Evolutionary conservation across 92 coral and sea anemone species (phyloP).

Genomic region (Porites divaricata): DNA sequence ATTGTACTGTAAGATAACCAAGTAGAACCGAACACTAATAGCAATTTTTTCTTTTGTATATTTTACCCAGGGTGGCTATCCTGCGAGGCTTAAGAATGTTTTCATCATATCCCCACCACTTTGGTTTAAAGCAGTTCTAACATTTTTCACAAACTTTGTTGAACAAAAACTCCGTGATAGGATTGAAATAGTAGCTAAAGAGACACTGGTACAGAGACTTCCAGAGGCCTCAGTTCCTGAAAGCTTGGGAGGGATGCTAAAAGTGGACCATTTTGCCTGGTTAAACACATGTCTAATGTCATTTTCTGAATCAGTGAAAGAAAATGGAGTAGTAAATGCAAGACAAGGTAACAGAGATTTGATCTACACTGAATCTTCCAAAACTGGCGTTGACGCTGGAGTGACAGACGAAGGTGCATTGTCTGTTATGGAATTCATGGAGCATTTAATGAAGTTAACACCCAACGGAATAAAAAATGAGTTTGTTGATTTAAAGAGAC

Average conservation of each 20-base stretch:
- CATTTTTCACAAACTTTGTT: constrained; percentile 79
- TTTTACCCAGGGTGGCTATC: constrained; percentile 87
- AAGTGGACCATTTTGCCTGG: constrained; percentile 86
- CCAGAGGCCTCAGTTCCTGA: constrained; percentile 79
- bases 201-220: constrained; percentile 64
- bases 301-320: constrained; percentile 27
- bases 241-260: constrained; percentile 69
- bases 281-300: constrained; percentile 73
- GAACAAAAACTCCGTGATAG: constrained; percentile 91
- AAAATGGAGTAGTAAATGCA: constrained; percentile 17
- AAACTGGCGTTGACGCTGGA: constrained; percentile 32
- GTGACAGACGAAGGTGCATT: constrained; percentile 68
- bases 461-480: constrained; percentile 78
- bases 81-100: constrained; percentile 94
- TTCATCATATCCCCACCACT: constrained; percentile 91
- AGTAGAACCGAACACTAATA: background rate
- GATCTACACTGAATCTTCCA: background rate
- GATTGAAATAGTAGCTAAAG: constrained; percentile 75
- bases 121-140: constrained; percentile 92
- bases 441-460: constrained; percentile 77
- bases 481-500: constrained; percentile 67
- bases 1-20: too few relatives aligned
- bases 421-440: constrained; percentile 77
- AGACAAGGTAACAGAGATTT: background rate
- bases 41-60: background rate